These are phyloP conservation scores for Netelia fuscicornis DNA, from an alignment of 2,888 invertebrate genomes.

Conservation along the genomic window DNA sequence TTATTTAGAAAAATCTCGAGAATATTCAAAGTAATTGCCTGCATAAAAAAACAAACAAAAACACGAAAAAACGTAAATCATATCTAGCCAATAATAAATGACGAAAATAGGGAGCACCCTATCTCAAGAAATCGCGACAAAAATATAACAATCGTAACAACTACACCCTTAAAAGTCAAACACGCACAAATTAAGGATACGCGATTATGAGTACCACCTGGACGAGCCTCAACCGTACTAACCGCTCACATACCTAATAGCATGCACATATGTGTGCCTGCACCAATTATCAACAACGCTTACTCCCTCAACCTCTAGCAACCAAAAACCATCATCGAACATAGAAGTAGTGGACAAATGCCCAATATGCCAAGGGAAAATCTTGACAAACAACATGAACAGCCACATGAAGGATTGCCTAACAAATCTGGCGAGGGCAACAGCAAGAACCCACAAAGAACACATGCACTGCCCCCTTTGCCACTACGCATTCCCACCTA, in stretches of 20 bases:
- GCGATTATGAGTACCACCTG: too few relatives aligned
- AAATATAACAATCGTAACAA: not conserved
- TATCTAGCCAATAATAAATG: not conserved
- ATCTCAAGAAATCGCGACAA: not conserved
- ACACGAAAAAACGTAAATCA: not conserved
- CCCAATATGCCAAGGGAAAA: not conserved
- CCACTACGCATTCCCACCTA: not conserved
- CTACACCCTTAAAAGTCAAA: not conserved
- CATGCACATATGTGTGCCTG: not conserved
- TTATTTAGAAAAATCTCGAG: conserved; percentile 4
- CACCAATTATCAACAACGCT: not conserved
- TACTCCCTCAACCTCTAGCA: not conserved
- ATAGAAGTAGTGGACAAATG: not conserved
- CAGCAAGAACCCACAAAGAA: too few relatives aligned
- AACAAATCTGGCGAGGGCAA: not conserved
- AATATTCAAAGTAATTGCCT: not conserved
- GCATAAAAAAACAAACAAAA: not conserved
- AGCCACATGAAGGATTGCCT: not conserved
- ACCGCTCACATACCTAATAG: not conserved
- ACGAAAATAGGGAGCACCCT: not conserved
- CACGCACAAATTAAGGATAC: not conserved
- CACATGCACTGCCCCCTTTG: too few relatives aligned
- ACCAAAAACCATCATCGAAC: not conserved
- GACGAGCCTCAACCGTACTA: not conserved
- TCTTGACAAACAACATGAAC: not conserved